Evolutionary conservation across 2,888 invertebrate species (phyloP), one percentile per base, ranked within the genome.

Genomic region (Vanessa cardui): DNA sequence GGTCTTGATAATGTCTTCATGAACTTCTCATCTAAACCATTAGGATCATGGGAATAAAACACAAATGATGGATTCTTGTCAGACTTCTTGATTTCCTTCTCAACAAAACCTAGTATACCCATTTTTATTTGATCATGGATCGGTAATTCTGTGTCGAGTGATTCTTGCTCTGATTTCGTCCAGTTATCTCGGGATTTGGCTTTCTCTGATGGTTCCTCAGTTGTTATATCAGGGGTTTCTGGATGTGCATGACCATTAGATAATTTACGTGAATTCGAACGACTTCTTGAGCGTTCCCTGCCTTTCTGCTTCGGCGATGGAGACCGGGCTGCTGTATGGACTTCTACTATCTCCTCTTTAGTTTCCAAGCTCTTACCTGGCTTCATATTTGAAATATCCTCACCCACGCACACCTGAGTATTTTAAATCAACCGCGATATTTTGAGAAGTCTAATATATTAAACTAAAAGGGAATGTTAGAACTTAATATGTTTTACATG

Each of bases 41-140:
- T 93, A 1, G 93, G 92, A 64, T 93, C 92, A 67, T 93, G 93
- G 0, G 92, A 93, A 70, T 93, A 93, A 71, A 93, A 93, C 0
- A 93, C 90, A 76, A 92, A 89, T 1, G 92, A 89, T 0, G 93
- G 89, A 76, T 87, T 91, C 72, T 92, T 90, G 62, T 93, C 93
- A 0, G 92, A 85, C 71, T 93, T 93, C 69, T 93, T 92, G 39
- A 93, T 87, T 83, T 93, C 93, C 71, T 93, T 89, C 74, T 93
- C 93, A 21, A 93, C 92, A 77, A 93, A 93, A 8, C 92, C 93
- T 70, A 93, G 74, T 52, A 93, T 93, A 60, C 90, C 93, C 82
- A 90, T 90, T 76, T 93, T 93, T 61, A 93, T 88, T 80, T 93
- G 93, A 66, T 93, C 92, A 73, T 94, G 94, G 49, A 94, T 94